Percentiles rank a stretch among this genome's conserved stretches.
Conservation (phyloP, 1,140 invertebrate genomes). For the Zaprionus ornatus region DNA sequence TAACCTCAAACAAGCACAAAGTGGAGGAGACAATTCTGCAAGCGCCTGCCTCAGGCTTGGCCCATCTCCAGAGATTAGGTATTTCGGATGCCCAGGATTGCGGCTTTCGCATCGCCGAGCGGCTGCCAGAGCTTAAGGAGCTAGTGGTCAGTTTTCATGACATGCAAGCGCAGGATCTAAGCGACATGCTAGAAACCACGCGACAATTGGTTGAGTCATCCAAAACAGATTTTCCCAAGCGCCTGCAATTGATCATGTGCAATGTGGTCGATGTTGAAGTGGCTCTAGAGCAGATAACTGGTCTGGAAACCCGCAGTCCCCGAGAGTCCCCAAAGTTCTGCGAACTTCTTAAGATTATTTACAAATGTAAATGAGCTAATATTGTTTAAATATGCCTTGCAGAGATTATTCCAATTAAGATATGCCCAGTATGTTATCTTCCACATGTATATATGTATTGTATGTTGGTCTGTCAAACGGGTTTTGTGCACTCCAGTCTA, state of each 20-base stretch:
- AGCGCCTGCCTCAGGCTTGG: constrained; percentile 30
- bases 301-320: constrained; percentile 61
- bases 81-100: constrained; percentile 63
- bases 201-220: constrained; percentile 30
- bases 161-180: constrained; percentile 44
- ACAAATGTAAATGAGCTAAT: constrained; percentile 44
- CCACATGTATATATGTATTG: not conserved
- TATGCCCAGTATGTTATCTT: not conserved
- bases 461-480: constrained; percentile 1
- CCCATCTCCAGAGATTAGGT: constrained; percentile 49
- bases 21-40: constrained; percentile 56
- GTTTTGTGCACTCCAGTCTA: not conserved
- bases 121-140: constrained; percentile 45
- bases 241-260: constrained; percentile 63
- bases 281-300: constrained; percentile 63
- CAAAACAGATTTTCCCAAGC: constrained; percentile 46
- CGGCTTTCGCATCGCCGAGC: constrained; percentile 58
- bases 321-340: constrained; percentile 62
- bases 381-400: constrained; percentile 2
- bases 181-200: constrained; percentile 52
- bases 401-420: not conserved
- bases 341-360: constrained; percentile 63
- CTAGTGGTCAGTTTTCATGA: constrained; percentile 65
- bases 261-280: constrained; percentile 68
- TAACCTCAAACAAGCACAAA: constrained; percentile 53